Percentiles rank a stretch among this genome's conserved stretches.
Evolutionary conservation across 2,888 invertebrate genomes (phyloP).

Genomic region (Miltochrista miniata): DNA sequence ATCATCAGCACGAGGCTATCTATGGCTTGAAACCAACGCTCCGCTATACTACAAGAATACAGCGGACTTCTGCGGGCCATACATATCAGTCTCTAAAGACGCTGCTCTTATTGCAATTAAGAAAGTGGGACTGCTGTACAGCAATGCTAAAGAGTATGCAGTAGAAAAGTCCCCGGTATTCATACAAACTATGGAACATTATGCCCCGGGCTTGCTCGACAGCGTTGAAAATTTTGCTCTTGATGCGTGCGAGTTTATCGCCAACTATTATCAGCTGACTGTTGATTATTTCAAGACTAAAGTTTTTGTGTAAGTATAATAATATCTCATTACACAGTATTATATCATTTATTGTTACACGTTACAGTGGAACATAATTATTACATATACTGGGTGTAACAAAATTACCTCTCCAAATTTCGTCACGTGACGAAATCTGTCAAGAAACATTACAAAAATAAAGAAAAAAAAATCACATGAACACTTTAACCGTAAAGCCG

Average conservation of each 20-base stretch:
- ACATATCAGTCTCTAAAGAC: slow-evolving; percentile 84
- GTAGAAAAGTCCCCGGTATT: slow-evolving; percentile 77
- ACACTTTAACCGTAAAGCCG: no score
- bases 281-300: slow-evolving; percentile 87
- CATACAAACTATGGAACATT: slow-evolving; percentile 83
- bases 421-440: no score
- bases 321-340: neutral
- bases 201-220: slow-evolving; percentile 88
- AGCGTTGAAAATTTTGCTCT: slow-evolving; percentile 81
- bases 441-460: no score
- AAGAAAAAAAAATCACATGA: no score
- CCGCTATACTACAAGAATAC: slow-evolving; percentile 86
- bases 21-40: slow-evolving; percentile 86
- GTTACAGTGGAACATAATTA: no score
- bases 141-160: slow-evolving; percentile 76
- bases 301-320: slow-evolving; percentile 89
- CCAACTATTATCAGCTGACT: slow-evolving; percentile 78
- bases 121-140: slow-evolving; percentile 72
- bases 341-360: no score
- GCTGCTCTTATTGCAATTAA: slow-evolving; percentile 81
- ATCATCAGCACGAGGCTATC: slow-evolving; percentile 85
- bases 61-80: slow-evolving; percentile 84
- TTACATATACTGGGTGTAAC: no score
- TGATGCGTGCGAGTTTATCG: slow-evolving; percentile 73
- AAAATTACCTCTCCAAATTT: no score